A percentile compares a stretch with the other conserved stretches of the same genome.
Conservation (phyloP, 1,140 invertebrate genomes). For the Habropoda laboriosa region DNA sequence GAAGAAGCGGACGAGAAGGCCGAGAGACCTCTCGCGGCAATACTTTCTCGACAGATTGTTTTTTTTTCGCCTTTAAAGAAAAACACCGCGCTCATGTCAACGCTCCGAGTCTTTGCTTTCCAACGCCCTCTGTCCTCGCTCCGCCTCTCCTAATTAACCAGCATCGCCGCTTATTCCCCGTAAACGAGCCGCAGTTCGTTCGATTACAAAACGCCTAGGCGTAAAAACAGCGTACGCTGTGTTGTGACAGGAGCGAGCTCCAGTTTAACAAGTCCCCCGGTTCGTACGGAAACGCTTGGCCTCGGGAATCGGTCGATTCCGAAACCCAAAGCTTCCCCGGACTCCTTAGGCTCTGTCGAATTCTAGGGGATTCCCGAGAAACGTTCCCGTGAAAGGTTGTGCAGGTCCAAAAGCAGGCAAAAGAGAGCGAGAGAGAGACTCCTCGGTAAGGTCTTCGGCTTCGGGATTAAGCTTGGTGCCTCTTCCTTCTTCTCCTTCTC, state of each 20-base stretch:
- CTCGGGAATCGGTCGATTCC: slow-evolving; percentile 20
- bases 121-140: slow-evolving; percentile 6
- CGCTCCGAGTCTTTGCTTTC: slow-evolving; percentile 6
- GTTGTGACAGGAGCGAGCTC: neutral
- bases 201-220: slow-evolving; percentile 33
- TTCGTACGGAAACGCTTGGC: too few relatives aligned
- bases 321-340: slow-evolving; percentile 15
- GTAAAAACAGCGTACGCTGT: neutral
- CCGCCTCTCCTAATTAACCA: slow-evolving; percentile 6
- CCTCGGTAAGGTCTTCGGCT: slow-evolving; percentile 55
- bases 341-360: slow-evolving; percentile 21
- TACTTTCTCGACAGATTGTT: slow-evolving; percentile 19
- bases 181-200: neutral
- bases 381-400: slow-evolving; percentile 37
- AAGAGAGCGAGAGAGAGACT: slow-evolving; percentile 25
- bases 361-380: slow-evolving; percentile 57
- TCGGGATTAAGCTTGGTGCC: slow-evolving; percentile 57
- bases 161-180: neutral
- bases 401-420: slow-evolving; percentile 31
- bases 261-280: neutral
- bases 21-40: slow-evolving; percentile 1
- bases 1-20: neutral
- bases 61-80: slow-evolving; percentile 26
- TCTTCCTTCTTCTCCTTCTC: neutral
- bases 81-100: slow-evolving; percentile 9